Evolutionary conservation across 35 echinoderm and acorn worm species (phyloP), one percentile per base, ranked within the genome.

Genomic region (Heliocidaris tuberculata): DNA sequence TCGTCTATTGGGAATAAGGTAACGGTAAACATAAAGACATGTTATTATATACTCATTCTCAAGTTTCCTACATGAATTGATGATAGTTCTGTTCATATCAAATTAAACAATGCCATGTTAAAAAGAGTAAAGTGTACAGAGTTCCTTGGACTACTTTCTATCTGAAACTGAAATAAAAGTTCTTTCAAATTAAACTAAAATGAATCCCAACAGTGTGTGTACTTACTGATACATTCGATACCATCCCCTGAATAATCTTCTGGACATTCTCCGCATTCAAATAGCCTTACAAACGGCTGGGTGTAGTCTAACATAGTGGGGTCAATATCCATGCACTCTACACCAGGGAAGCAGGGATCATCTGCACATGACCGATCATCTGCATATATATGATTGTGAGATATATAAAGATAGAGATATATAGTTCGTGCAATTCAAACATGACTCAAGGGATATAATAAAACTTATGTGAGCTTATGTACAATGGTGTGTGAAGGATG

Each of bases 231-330:
- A 48, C 96, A 96, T 30, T 96, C 94, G 7, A 52, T 86, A 30
- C 96, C 96, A 87, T 96, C 96, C 17, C 96, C 96, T 0, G 91
- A 91, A n/a, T 86, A 95, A 6, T 60, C 96, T 30, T 96, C 96
- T 16, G 96, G 96, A 85, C 96, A 96, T 30, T 85, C 86, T 85
- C 96, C 96, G 92, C 96, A 96, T 61, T 96, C 96, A 27, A 86
- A 95, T 10, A 93, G 61, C 50, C 42, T 60, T 19, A 96, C 96
- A 35, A 93, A 65, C 13, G 94, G 88, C 50, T 94, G 94, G 16
- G 94, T 88, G 31, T 92, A 95, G 90, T 96, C 94, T 5, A 96
- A 85, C 48, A 90, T 42, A 21, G 90, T 59, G 11, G 49, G 59
- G 88, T 96, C 96, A 59, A 96, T 61, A n/a, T 94, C 50, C 59